Evolutionary conservation across 2,797 vertebrate genomes (phyloP), one percentile per base, ranked within the genome.

Genomic region (Rhyacichthys aspro): DNA sequence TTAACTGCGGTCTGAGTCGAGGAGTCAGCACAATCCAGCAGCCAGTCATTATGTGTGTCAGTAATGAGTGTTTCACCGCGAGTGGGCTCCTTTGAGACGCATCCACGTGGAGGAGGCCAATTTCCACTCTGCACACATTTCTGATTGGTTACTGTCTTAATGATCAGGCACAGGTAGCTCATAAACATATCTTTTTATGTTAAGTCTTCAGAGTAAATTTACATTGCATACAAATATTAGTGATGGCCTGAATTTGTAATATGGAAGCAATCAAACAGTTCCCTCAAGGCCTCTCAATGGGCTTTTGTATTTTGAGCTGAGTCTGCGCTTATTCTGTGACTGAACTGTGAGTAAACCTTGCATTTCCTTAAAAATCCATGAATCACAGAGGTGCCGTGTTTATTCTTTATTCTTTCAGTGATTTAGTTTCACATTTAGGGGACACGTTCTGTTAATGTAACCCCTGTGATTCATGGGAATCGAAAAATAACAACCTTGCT

Each of bases 21-120:
- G 67, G 83, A 91, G 86, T 91, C 86, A 91, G 85, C 86, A 88
- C 82, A 89, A 86, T 86, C 70, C 78, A 16, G 64, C 76, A 88
- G 43, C 74, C 74, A 58, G 70, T 88, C 82, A 88, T 91, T 91
- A 83, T 70, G 74, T 67, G 81, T 79, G 84, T 88, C 82, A 76
- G 85, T 89, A 88, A 90, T 80, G 83, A 89, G 66, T 67, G 72
- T 86, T 79, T 87, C 72, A 85, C 79, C 73, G 34, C 48, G 28
- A 78, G 76, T 82, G 82, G 72, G 74, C 79, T 64, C 59, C 58
- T 58, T 42, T 67, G 74, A 73, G 72, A 65, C 67, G 11, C 12
- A 47, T 18, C 54, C n/a, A 65, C 10, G 44, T 28, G 72, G 70
- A 58, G 76, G 74, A 46, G 76, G 74, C 74, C 72, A 55, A 7